A percentile compares a stretch with the other conserved stretches of the same genome.
phyloP scores from a whole-genome alignment of 2,113 vertebrate genomes.

The Antechinus flavipes region DNA sequence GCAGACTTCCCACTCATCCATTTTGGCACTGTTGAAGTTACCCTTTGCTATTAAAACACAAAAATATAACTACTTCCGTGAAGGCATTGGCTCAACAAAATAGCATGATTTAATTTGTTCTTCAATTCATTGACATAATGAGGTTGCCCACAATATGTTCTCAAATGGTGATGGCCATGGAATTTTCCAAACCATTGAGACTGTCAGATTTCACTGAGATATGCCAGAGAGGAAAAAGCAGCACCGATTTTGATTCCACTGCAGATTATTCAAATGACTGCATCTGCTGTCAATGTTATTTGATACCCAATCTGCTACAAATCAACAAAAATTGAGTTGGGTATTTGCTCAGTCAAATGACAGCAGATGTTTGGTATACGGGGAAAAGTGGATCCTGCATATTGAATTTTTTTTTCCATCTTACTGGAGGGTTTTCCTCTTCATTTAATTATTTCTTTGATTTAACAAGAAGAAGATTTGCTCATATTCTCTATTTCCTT shows the following conservation, averaged over 20 bases:
- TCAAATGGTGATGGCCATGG: background rate
- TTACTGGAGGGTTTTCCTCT: background rate
- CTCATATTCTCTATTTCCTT: background rate
- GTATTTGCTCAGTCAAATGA: slow-evolving; percentile 34
- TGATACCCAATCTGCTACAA: slow-evolving; percentile 42
- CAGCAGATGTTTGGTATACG: slow-evolving; percentile 2
- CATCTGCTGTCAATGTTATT: slow-evolving; percentile 48
- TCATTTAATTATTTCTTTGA: background rate
- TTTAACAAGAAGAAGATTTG: background rate
- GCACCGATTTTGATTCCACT: slow-evolving; percentile 51
- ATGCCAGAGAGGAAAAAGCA: slow-evolving; percentile 4
- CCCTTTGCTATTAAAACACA: background rate
- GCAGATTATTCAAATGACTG: slow-evolving; percentile 51
- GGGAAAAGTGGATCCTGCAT: background rate
- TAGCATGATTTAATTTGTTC: background rate
- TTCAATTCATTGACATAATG: background rate
- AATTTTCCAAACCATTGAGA: background rate
- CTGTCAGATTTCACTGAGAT: background rate
- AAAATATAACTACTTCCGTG: background rate
- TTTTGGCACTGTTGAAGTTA: background rate
- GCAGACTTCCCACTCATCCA: background rate
- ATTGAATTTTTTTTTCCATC: background rate
- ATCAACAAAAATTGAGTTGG: slow-evolving; percentile 40
- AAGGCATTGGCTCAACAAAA: background rate
- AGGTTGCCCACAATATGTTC: background rate